A percentile compares a stretch with the other conserved stretches of the same genome.
These are phyloP conservation scores for Leptocoma aspasia DNA, from an alignment of 2,113 vertebrate species.

Conservation along the genomic window DNA sequence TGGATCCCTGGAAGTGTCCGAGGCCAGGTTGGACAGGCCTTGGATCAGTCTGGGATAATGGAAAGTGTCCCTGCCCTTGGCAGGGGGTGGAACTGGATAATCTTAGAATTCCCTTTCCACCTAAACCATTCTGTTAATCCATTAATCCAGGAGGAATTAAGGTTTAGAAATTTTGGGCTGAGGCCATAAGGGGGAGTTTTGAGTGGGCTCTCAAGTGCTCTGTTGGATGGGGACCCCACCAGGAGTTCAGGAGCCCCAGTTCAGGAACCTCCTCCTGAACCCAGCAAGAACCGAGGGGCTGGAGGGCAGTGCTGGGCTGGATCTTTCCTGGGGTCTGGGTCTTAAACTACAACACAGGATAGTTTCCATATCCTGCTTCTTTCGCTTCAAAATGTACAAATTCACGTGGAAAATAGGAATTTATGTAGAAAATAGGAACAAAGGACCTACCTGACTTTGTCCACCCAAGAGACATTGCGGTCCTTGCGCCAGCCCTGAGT, in stretches of 20 bases:
- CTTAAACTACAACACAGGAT: background rate
- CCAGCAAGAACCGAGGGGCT: background rate
- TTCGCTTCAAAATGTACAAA: background rate
- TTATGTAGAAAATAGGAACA: background rate
- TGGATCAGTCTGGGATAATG: background rate
- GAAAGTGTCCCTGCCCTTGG: rapidly evolving
- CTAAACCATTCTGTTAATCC: background rate
- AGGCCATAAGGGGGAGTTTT: rapidly evolving
- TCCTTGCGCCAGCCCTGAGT: background rate
- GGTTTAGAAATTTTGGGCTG: background rate
- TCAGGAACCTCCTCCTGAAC: background rate
- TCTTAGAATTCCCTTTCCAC: background rate
- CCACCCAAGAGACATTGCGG: rapidly evolving
- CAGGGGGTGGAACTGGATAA: background rate
- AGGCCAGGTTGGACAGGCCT: background rate
- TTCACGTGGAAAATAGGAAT: background rate
- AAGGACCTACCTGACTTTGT: background rate
- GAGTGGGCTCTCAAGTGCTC: background rate
- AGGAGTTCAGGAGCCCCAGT: no score
- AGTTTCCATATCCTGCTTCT: background rate
- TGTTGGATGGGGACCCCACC: background rate
- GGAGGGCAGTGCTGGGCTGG: background rate
- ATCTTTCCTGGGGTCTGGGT: background rate
- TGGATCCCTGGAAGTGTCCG: background rate
- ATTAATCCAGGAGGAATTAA: background rate